Evolutionary conservation across 1,140 invertebrate genomes (phyloP).

Genomic region (Orchestia grillus): DNA sequence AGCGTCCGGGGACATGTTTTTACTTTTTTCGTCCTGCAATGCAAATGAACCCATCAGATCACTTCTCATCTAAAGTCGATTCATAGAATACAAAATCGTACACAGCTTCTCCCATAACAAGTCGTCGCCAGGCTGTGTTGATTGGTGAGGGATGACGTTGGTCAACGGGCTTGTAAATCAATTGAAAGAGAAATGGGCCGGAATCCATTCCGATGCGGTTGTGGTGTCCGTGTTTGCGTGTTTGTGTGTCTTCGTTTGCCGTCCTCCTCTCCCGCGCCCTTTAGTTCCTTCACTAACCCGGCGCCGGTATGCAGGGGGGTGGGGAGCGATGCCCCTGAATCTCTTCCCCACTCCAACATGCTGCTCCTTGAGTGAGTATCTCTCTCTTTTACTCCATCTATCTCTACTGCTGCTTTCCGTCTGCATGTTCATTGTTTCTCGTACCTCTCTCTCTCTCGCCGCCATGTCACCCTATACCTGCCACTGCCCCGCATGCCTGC

Average conservation of each 20-base stretch:
- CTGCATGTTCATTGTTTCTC: background rate
- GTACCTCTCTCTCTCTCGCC: background rate
- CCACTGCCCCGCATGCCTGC: background rate
- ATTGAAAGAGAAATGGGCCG: background rate
- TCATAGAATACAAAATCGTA: too few species aligned
- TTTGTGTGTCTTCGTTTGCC: background rate
- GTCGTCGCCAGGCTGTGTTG: too few species aligned
- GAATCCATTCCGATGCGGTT: background rate
- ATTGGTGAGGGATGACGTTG: too few species aligned
- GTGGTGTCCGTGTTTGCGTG: background rate
- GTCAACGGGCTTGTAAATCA: background rate
- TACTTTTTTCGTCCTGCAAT: too few species aligned
- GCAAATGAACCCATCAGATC: too few species aligned
- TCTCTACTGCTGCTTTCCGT: conserved; percentile 35
- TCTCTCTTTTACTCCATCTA: conserved; percentile 34
- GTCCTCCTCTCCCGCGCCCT: background rate
- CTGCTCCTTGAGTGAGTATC: conserved; percentile 50
- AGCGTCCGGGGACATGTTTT: background rate
- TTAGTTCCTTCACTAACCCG: conserved; percentile 45
- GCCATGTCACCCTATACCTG: background rate
- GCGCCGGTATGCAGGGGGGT: conserved; percentile 19
- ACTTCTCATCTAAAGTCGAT: too few species aligned
- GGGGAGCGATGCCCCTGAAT: conserved; percentile 44
- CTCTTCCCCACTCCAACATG: conserved; percentile 35
- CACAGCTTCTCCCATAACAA: too few species aligned